phyloP scores from a whole-genome alignment of 35 echinoderm and acorn worm genomes.

The Strongylocentrotus purpuratus region DNA sequence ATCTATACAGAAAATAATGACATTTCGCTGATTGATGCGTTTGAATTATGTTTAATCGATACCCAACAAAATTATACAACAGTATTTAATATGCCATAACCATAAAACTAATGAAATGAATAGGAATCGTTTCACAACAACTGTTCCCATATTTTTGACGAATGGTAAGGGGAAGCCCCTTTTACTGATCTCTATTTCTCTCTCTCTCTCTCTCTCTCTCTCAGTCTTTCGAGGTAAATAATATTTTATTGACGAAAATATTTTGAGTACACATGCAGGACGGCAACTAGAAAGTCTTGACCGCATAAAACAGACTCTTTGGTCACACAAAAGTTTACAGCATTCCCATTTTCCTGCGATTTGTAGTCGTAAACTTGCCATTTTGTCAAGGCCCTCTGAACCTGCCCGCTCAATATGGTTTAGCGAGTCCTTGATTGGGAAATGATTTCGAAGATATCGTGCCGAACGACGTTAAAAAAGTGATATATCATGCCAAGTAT shows the following conservation, averaged over 20 bases:
- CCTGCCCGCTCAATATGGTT: not conserved
- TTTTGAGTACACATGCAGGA: not conserved
- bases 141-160: too few species aligned
- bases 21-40: too few species aligned
- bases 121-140: too few species aligned
- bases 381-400: slow-evolving; percentile 20
- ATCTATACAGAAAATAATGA: too few species aligned
- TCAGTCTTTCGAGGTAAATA: not conserved
- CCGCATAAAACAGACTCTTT: not conserved
- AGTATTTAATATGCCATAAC: too few species aligned
- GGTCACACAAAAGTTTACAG: not conserved
- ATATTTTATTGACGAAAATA: too few species aligned
- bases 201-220: too few species aligned
- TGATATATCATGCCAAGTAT: slow-evolving; percentile 30
- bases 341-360: slow-evolving; percentile 37
- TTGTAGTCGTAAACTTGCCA: slow-evolving; percentile 45
- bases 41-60: too few species aligned
- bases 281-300: not conserved
- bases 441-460: slow-evolving; percentile 10
- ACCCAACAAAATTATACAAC: too few species aligned
- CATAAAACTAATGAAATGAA: too few species aligned
- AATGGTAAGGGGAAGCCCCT: too few species aligned
- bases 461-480: slow-evolving; percentile 29
- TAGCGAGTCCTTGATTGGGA: not conserved
- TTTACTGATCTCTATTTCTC: too few species aligned